Evolutionary conservation across 2,888 invertebrate species (phyloP).

Genomic region (Patella depressa): DNA sequence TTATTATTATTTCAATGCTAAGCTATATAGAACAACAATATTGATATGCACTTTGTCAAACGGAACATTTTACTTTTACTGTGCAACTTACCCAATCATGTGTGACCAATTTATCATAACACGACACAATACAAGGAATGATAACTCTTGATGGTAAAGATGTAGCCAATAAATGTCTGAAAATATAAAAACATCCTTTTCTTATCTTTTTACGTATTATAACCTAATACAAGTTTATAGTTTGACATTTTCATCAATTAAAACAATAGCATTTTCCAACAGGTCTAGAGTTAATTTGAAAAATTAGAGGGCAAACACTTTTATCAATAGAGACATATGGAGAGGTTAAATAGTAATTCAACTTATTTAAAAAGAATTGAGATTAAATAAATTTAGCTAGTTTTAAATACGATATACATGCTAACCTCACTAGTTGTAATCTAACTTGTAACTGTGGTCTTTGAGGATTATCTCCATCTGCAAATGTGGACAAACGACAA

Average conservation of each 20-base stretch:
- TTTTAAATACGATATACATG: background rate
- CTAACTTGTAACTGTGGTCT: slow-evolving; percentile 50
- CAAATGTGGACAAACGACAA: background rate
- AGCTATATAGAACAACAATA: no score
- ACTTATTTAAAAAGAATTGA: no score
- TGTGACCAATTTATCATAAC: slow-evolving; percentile 77
- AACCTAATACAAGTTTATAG: no score
- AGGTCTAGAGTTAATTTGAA: no score
- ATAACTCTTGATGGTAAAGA: slow-evolving; percentile 81
- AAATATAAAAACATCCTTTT: slow-evolving; percentile 13
- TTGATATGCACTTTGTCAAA: no score
- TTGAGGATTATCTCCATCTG: slow-evolving; percentile 40
- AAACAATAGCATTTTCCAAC: no score
- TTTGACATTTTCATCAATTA: no score
- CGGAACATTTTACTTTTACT: background rate
- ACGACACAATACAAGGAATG: slow-evolving; percentile 81
- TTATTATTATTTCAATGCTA: no score
- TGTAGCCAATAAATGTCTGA: slow-evolving; percentile 62
- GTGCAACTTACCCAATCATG: slow-evolving; percentile 65
- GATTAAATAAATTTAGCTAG: background rate
- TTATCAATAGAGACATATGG: no score
- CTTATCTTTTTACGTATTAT: no score
- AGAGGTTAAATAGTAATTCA: no score
- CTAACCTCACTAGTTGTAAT: slow-evolving; percentile 52
- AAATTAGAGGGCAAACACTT: no score